phyloP scores from a whole-genome alignment of 2,797 vertebrate genomes.

The Sebastolobus altivelis region DNA sequence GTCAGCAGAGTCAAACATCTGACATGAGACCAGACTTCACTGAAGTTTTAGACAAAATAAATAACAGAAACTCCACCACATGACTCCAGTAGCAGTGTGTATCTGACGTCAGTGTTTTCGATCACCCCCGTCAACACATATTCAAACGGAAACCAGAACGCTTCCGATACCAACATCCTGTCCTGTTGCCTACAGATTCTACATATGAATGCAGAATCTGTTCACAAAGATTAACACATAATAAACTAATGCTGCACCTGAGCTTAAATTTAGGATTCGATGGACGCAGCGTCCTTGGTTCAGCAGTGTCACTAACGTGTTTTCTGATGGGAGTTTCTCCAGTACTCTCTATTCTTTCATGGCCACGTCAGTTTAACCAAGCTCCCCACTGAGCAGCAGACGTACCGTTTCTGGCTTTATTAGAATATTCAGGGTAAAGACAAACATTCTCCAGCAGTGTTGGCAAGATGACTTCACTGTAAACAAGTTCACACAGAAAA shows the following conservation, averaged over 20 bases:
- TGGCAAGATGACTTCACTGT: constrained; percentile 16
- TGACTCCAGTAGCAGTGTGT: neutral
- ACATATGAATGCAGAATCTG: neutral
- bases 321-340: constrained; percentile 5
- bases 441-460: constrained; percentile 6
- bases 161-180: neutral
- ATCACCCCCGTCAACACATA: too few relatives aligned
- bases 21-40: neutral
- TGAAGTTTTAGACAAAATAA: neutral
- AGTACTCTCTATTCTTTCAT: constrained; percentile 5
- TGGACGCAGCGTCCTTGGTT: neutral
- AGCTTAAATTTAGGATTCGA: neutral
- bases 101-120: constrained; percentile 24
- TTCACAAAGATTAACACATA: neutral
- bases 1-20: neutral
- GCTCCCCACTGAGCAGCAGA: constrained; percentile 10
- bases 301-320: neutral
- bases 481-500: constrained; percentile 35
- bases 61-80: neutral
- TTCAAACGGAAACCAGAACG: neutral
- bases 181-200: too few relatives aligned
- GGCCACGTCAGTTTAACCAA: neutral
- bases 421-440: neutral
- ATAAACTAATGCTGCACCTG: neutral
- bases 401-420: neutral